These are phyloP conservation scores for Melitaea cinxia DNA, from an alignment of 1,140 invertebrate genomes.

Conservation along the genomic window DNA sequence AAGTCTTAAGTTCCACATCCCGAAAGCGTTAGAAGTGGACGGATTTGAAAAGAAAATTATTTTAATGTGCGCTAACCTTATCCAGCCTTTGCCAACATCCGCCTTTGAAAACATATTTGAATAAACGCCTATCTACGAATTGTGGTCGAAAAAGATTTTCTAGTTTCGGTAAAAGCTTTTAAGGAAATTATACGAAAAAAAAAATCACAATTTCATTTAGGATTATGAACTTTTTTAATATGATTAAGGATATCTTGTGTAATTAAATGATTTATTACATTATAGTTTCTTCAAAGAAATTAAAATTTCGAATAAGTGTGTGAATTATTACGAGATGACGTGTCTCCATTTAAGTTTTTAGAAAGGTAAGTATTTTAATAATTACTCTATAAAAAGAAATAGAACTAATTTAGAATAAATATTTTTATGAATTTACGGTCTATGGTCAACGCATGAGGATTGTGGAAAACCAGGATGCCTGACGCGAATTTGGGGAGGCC, in stretches of 20 bases:
- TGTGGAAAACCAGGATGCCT: too few relatives aligned
- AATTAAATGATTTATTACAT: conserved; percentile 5
- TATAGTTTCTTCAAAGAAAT: neutral
- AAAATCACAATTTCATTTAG: neutral
- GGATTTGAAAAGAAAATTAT: too few relatives aligned
- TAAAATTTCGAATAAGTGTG: neutral
- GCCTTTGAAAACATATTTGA: conserved; percentile 1
- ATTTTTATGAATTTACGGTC: too few relatives aligned
- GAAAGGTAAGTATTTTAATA: too few relatives aligned
- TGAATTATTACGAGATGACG: neutral
- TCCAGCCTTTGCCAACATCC: conserved; percentile 5
- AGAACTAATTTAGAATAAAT: too few relatives aligned
- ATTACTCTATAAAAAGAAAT: too few relatives aligned
- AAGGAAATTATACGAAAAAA: conserved; percentile 9
- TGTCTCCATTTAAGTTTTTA: too few relatives aligned
- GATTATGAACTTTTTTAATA: neutral
- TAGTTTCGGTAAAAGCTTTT: conserved; percentile 4
- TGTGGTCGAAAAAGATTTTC: conserved; percentile 2
- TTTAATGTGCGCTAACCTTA: too few relatives aligned
- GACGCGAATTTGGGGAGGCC: too few relatives aligned
- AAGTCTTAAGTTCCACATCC: too few relatives aligned
- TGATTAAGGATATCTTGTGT: neutral
- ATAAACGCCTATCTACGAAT: conserved; percentile 2
- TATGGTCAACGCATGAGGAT: too few relatives aligned
- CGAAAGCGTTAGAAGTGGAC: too few relatives aligned